phyloP scores from a whole-genome alignment of 2,113 vertebrate genomes.

The Strigops habroptila region DNA sequence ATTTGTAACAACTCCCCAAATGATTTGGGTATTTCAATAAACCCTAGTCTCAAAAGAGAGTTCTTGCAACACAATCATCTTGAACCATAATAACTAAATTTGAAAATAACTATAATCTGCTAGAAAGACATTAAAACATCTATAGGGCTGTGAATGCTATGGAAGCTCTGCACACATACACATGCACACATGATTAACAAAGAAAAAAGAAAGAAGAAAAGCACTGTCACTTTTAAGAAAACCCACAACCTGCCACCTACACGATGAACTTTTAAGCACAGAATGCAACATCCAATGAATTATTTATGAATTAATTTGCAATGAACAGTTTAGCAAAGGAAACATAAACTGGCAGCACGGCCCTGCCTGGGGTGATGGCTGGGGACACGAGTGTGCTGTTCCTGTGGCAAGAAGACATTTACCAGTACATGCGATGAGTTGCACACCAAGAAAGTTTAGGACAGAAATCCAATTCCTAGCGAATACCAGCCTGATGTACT shows the following conservation, averaged over 20 bases:
- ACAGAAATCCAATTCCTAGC: neutral
- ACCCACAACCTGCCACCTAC: constrained; percentile 37
- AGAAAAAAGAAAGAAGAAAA: neutral
- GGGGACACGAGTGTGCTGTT: neutral
- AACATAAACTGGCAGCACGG: neutral
- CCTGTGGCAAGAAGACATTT: neutral
- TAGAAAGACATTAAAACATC: neutral
- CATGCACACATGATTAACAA: neutral
- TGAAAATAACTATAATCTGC: neutral
- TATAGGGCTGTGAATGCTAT: neutral
- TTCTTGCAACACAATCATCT: neutral
- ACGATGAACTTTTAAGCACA: constrained; percentile 23
- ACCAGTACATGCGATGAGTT: neutral
- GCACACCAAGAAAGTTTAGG: neutral
- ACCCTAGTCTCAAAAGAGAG: neutral
- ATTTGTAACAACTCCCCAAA: neutral
- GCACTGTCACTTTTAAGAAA: constrained; percentile 14
- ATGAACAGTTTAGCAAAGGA: constrained; percentile 40
- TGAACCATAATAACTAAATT: neutral
- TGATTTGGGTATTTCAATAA: neutral
- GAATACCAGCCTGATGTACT: neutral
- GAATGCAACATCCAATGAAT: constrained; percentile 34
- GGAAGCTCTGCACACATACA: neutral
- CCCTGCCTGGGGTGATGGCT: neutral
- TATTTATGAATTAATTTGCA: constrained; percentile 59